Base-by-base conservation (phyloP, 2,888 invertebrate species). In the Caenorhabditis doughertyi region DNA sequence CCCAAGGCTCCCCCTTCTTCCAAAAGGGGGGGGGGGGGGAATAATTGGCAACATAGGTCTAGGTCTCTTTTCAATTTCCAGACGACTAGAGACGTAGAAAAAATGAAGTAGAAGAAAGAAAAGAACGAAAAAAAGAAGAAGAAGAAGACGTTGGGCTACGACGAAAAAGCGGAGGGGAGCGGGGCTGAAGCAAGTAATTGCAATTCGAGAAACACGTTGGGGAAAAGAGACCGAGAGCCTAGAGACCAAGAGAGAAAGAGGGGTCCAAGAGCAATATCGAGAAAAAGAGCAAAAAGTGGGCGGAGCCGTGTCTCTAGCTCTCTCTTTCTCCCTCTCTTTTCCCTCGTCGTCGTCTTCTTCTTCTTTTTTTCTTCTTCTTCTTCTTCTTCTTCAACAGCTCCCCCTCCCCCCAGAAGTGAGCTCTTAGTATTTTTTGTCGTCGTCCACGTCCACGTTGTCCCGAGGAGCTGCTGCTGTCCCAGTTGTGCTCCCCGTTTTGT, bases 231-330 rank as follows among this genome's bases (percentile, higher is more conserved):
- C 27, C 16, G 53, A 60, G 60, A 49, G 51, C 29, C 47, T 23
- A 62, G 51, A 35, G 49, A 44, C 32, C n/a, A n/a, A 62, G 42
- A 56, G 56, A 47, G 44, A 51, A 39, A 44, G 65, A 72, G 47
- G 62, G 58, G 29, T 18, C n/a, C 7, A 32, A 56, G 51, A 39
- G 39, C n/a, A 56, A 53, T 32, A 39, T n/a, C 3, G 39, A 42
- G 71, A 55, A 55, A 68, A 60, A 80, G 72, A 80, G 73, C 42
- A 67, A 23, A 62, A 58, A 58, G 47, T 29, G 68, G 76, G 70
- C 56, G 70, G 71, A 71, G 64, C 29, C 47, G 21, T 29, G 11
- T 56, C 35, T 35, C 53, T 18, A 49, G 51, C 23, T 53, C 16
- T 18, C 39, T 9, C 7, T 16, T n/a, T 23, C 11, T 60, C 27